Base-by-base conservation (phyloP, 2,888 invertebrate species). In the Pocota personata region DNA sequence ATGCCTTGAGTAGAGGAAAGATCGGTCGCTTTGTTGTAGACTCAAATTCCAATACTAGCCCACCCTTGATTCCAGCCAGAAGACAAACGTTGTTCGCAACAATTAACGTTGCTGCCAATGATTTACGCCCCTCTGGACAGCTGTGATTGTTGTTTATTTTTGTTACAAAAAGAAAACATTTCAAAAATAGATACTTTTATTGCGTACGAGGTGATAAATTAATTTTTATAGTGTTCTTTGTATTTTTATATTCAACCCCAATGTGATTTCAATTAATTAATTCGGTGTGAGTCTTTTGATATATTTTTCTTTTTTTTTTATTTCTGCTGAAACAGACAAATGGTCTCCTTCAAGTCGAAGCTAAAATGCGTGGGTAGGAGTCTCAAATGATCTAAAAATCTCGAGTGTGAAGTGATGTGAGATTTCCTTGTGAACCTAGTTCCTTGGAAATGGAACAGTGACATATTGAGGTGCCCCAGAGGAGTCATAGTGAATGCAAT, bases 101-200 rank as follows among this genome's bases (percentile, higher is more conserved):
- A 19, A 55, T 55, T 55, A 21, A 58, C 8, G 32, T 10, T 30
- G n/a, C 10, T 48, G 21, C 6, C 50, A 24, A 24, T 50, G 50
- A 50, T 50, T 50, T 50, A 50, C 27, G 50, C 24, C 27, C 6
- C n/a, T 2, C 16, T 37, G 57, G 57, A 37, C 57, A 58, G 57
- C 32, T 21, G 57, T 58, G 57, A 58, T 50, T 32, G 57, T 58
- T 35, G 48, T 57, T 57, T 57, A 16, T 57, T 16, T 27, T 0
- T 16, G 16, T 32, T 16, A 16, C 8, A 30, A 32, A 37, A 55
- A 30, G 30, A 55, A 55, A 30, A 55, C 52, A 55, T 27, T 55
- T 55, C 55, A 32, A 32, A 55, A 60, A 60, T 40, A 58, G 60
- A 40, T 40, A 21, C 21, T 40, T 60, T 60, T 60, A 60, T 40